Conservation (phyloP, 2,797 vertebrate species). For the Sebastes glaucus region DNA sequence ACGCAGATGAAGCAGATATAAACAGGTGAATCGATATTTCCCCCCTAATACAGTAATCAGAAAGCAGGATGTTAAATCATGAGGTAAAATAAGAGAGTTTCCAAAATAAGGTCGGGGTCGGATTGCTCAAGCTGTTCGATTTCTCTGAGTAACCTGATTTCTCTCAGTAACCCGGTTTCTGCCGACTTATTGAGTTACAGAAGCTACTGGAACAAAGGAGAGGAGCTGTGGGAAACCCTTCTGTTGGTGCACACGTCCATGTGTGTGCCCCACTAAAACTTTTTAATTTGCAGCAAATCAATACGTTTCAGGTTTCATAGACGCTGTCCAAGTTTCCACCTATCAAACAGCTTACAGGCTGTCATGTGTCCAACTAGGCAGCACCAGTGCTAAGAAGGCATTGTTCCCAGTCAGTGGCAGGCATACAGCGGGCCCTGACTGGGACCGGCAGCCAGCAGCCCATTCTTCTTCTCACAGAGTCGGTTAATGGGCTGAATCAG, state of each 20-base stretch:
- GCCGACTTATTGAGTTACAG: neutral
- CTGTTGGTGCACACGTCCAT: neutral
- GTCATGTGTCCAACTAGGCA: constrained; percentile 32
- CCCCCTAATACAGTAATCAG: no score
- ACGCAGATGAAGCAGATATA: no score
- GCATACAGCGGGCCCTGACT: constrained; percentile 38
- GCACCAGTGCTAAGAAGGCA: constrained; percentile 28
- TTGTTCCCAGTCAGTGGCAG: constrained; percentile 43
- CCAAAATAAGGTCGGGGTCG: neutral
- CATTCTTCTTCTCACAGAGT: constrained; percentile 60
- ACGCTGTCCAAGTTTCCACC: constrained; percentile 46
- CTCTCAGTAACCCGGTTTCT: neutral
- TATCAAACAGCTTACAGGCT: constrained; percentile 38
- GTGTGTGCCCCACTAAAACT: neutral
- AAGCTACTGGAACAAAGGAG: neutral
- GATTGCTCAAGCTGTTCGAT: neutral
- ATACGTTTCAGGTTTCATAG: neutral
- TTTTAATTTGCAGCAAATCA: constrained; percentile 23
- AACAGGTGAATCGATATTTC: no score
- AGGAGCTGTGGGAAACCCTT: neutral
- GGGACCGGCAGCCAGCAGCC: constrained; percentile 48
- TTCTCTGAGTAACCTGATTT: neutral
- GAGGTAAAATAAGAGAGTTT: neutral
- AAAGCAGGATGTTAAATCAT: no score
- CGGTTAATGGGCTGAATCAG: constrained; percentile 58